phyloP scores from a whole-genome alignment of 2,797 vertebrate genomes.

The Parauchenoglanis punctatus region DNA sequence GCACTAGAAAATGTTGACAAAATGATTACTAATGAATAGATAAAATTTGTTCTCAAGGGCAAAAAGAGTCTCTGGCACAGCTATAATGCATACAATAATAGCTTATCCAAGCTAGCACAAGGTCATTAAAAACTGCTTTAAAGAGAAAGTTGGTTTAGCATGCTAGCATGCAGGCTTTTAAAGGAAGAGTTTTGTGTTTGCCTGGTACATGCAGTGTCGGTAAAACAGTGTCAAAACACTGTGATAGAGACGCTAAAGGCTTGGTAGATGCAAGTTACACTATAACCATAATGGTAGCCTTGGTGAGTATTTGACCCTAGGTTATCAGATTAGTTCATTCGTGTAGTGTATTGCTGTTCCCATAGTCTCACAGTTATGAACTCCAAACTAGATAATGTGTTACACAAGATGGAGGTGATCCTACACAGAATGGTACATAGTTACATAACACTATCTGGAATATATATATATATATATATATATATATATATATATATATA shows the following conservation, averaged over 20 bases:
- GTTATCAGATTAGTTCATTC: not conserved
- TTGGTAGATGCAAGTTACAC: not conserved
- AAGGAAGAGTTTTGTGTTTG: too few relatives aligned
- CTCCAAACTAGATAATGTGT: not conserved
- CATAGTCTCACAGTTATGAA: not conserved
- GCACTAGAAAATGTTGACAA: not conserved
- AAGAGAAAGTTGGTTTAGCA: not conserved
- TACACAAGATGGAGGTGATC: not conserved
- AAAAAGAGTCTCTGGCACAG: not conserved
- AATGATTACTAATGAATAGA: conserved; percentile 2
- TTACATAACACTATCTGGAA: not conserved
- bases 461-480: not conserved
- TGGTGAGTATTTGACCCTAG: not conserved
- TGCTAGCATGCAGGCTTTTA: not conserved
- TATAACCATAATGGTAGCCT: not conserved
- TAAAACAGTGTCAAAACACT: not conserved
- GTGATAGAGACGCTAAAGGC: not conserved
- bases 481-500: too few relatives aligned
- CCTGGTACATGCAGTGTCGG: too few relatives aligned
- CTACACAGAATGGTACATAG: not conserved
- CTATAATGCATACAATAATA: not conserved
- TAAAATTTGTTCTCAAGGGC: not conserved
- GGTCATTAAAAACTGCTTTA: not conserved
- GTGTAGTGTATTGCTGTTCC: not conserved
- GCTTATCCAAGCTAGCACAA: not conserved